Percentiles rank a stretch among this genome's conserved stretches.
Conservation (phyloP, 2,797 vertebrate genomes). For the Acestrorhynchus altus region DNA sequence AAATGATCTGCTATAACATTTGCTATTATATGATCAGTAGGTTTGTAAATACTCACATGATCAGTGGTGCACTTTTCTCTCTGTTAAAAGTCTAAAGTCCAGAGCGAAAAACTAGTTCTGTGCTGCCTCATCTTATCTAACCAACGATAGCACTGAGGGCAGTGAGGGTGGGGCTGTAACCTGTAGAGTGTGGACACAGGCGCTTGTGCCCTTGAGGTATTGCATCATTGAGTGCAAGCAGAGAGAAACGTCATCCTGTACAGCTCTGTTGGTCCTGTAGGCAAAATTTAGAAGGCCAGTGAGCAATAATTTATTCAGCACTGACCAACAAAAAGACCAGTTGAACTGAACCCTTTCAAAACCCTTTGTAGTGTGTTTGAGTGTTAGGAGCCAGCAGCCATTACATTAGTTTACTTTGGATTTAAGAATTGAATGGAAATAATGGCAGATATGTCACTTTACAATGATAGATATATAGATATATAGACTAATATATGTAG, state of each 20-base stretch:
- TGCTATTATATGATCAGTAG: neutral
- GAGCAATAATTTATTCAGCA: neutral
- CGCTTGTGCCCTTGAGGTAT: neutral
- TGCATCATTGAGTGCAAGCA: neutral
- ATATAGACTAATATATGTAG: no score
- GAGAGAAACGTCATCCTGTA: neutral
- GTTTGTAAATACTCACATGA: neutral
- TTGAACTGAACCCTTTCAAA: neutral
- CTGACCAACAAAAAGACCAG: neutral
- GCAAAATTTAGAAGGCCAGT: neutral
- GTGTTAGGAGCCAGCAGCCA: neutral
- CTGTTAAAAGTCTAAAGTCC: neutral
- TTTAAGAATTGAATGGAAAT: neutral
- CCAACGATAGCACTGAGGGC: neutral
- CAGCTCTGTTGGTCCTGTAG: neutral
- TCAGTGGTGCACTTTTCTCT: neutral
- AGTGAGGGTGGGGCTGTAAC: neutral
- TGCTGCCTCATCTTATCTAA: neutral
- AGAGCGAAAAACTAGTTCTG: neutral
- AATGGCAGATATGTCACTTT: no score
- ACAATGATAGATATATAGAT: no score
- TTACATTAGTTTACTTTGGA: neutral
- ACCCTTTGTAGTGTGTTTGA: neutral
- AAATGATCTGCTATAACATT: no score
- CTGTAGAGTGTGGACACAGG: neutral